phyloP scores from a whole-genome alignment of 37 sponge, comb jelly and placozoan genomes.

The Oopsacas minuta region DNA sequence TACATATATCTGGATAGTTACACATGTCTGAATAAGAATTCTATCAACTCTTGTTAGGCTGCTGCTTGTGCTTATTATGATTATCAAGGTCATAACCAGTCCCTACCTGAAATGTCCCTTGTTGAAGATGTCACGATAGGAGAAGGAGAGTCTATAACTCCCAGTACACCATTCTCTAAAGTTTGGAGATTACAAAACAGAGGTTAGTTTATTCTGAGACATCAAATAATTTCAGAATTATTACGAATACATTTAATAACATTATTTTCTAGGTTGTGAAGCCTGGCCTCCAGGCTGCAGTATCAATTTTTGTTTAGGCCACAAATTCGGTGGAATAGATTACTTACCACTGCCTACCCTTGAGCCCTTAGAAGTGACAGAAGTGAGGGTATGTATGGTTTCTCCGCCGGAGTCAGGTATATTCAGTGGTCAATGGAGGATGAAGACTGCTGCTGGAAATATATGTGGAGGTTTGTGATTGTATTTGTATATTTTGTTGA shows the following conservation, averaged over 20 bases:
- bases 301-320: slow-evolving; percentile 33
- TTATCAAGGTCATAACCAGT: background rate
- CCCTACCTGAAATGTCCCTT: slow-evolving; percentile 23
- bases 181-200: slow-evolving; percentile 55
- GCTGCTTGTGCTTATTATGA: slow-evolving; percentile 21
- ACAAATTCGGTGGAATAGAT: slow-evolving; percentile 25
- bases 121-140: slow-evolving; percentile 40
- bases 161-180: slow-evolving; percentile 45
- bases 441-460: slow-evolving; percentile 35
- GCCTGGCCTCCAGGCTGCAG: slow-evolving; percentile 47
- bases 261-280: slow-evolving; percentile 31
- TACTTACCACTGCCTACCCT: slow-evolving; percentile 25
- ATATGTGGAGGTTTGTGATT: slow-evolving; percentile 66
- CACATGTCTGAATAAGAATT: background rate
- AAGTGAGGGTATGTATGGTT: slow-evolving; percentile 33
- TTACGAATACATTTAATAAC: background rate
- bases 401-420: slow-evolving; percentile 41
- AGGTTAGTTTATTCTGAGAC: slow-evolving; percentile 16
- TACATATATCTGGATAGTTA: background rate
- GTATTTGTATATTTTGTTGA: too few relatives aligned
- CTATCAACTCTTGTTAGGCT: background rate
- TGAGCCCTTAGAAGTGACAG: slow-evolving; percentile 25
- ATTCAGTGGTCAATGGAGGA: slow-evolving; percentile 55
- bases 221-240: background rate
- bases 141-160: slow-evolving; percentile 36